phyloP scores from a whole-genome alignment of 1,140 invertebrate genomes.

The Drosophila nannoptera region DNA sequence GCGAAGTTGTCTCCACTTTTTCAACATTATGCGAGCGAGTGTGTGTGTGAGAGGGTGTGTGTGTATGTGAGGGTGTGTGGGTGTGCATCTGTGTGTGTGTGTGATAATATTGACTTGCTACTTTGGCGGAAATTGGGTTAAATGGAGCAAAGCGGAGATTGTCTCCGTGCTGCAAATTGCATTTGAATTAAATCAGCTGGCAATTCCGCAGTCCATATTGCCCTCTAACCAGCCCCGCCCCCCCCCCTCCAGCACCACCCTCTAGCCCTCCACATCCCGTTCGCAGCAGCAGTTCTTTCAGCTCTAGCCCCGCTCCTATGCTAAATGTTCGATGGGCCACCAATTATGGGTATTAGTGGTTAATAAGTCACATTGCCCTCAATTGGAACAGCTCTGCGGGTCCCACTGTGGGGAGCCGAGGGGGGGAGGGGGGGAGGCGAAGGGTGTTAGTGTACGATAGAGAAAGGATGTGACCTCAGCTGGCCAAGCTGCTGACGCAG shows the following conservation, averaged over 20 bases:
- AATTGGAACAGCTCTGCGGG: constrained; percentile 21
- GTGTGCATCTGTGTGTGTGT: constrained; percentile 32
- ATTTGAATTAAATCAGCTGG: constrained; percentile 62
- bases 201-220: constrained; percentile 49
- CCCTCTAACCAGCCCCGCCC: background rate
- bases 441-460: no score
- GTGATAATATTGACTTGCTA: constrained; percentile 61
- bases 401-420: constrained; percentile 25
- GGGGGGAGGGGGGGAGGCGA: background rate
- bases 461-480: no score
- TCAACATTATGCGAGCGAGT: constrained; percentile 23
- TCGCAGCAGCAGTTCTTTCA: no score
- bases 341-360: constrained; percentile 48
- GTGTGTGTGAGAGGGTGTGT: constrained; percentile 14
- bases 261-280: background rate
- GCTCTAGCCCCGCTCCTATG: no score
- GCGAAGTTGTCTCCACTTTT: constrained; percentile 20
- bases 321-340: constrained; percentile 13
- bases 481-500: no score
- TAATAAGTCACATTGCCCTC: constrained; percentile 46
- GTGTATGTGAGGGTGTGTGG: no score
- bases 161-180: constrained; percentile 51
- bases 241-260: background rate
- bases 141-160: constrained; percentile 58
- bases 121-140: constrained; percentile 60